phyloP scores from a whole-genome alignment of 2,797 vertebrate species.

The Botia kubotai region DNA sequence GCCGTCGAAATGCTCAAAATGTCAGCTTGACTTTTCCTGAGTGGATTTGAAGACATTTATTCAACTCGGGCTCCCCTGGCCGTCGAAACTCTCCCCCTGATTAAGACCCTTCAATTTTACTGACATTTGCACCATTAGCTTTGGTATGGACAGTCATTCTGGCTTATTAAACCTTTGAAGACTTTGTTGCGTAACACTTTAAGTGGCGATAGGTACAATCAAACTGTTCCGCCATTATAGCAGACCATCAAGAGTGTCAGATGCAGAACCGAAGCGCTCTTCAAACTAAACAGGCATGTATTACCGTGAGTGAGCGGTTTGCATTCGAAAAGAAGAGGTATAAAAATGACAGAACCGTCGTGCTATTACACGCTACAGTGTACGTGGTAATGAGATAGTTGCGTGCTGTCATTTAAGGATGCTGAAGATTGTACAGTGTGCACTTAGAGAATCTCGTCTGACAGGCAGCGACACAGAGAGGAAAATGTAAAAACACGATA shows the following conservation, averaged over 20 bases:
- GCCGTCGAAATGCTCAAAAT: slow-evolving; percentile 1
- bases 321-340: slow-evolving; percentile 12
- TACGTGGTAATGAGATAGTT: slow-evolving; percentile 51
- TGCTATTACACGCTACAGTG: slow-evolving; percentile 41
- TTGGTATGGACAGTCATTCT: slow-evolving; percentile 26
- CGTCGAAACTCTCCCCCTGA: neutral
- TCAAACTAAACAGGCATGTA: slow-evolving; percentile 32
- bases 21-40: slow-evolving; percentile 5
- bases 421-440: neutral
- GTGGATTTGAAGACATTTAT: neutral
- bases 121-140: slow-evolving; percentile 32
- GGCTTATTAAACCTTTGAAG: slow-evolving; percentile 44
- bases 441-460: slow-evolving; percentile 7
- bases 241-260: slow-evolving; percentile 40
- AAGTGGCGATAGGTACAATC: slow-evolving; percentile 37
- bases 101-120: slow-evolving; percentile 36
- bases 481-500: slow-evolving; percentile 17
- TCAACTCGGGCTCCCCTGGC: neutral
- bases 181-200: slow-evolving; percentile 45
- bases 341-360: slow-evolving; percentile 33
- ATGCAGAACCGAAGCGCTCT: slow-evolving; percentile 31
- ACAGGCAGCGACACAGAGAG: slow-evolving; percentile 17
- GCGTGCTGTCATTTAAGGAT: slow-evolving; percentile 42
- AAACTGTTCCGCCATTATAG: slow-evolving; percentile 45
- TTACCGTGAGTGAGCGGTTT: slow-evolving; percentile 20